phyloP scores from a whole-genome alignment of 2,888 invertebrate genomes.

The Hyppa rectilinea region DNA sequence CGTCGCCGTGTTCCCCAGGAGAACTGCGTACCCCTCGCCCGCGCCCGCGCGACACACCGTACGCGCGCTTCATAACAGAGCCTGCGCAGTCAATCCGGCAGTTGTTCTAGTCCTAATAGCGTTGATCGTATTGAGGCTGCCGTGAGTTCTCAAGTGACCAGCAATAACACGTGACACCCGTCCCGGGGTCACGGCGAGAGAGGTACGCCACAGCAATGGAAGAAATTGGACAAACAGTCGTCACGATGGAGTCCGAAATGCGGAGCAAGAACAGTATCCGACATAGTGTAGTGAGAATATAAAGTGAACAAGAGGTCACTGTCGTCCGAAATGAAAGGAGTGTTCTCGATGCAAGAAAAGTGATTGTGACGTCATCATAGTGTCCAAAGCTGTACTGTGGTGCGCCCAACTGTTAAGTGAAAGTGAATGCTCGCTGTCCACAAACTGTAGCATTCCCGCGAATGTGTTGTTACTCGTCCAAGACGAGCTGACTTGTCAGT shows the following conservation, averaged over 20 bases:
- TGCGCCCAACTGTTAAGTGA: slow-evolving; percentile 35
- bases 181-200: neutral
- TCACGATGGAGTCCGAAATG: slow-evolving; percentile 50
- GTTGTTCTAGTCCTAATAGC: neutral
- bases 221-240: slow-evolving; percentile 7
- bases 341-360: slow-evolving; percentile 60
- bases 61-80: slow-evolving; percentile 74
- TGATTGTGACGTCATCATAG: slow-evolving; percentile 56
- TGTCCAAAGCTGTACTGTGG: slow-evolving; percentile 38
- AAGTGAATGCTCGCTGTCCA: slow-evolving; percentile 49
- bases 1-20: slow-evolving; percentile 83
- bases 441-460: slow-evolving; percentile 58
- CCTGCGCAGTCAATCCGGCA: neutral
- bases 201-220: slow-evolving; percentile 5
- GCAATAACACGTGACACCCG: neutral
- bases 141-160: slow-evolving; percentile 2
- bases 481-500: slow-evolving; percentile 64
- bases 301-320: slow-evolving; percentile 20
- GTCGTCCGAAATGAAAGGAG: slow-evolving; percentile 31
- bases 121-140: slow-evolving; percentile 1
- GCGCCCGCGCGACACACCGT: slow-evolving; percentile 83
- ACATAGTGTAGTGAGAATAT: slow-evolving; percentile 19
- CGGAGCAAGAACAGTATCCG: slow-evolving; percentile 9
- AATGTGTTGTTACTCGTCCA: slow-evolving; percentile 65
- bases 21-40: slow-evolving; percentile 76